These are phyloP conservation scores for Callyntrura sp. DNA, from an alignment of 2,888 invertebrate genomes.

Conservation along the genomic window DNA sequence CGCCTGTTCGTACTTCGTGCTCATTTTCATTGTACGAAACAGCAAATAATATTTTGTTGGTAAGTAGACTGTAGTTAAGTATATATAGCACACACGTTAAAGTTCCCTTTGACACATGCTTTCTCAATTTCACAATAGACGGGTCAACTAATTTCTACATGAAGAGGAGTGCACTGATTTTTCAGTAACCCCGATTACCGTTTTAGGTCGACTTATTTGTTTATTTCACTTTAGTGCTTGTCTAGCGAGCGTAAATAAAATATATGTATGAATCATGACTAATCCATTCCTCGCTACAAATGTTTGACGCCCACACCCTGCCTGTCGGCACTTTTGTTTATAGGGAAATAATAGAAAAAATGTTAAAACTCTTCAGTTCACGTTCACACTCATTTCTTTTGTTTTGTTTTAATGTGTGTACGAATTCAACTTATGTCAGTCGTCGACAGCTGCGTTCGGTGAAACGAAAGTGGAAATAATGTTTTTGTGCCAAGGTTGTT, in stretches of 20 bases:
- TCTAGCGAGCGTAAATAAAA: background rate
- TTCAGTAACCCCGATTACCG: no score
- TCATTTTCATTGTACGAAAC: background rate
- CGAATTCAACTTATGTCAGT: background rate
- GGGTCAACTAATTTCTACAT: background rate
- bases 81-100: background rate
- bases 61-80: background rate
- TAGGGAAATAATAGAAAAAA: background rate
- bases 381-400: background rate
- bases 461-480: background rate
- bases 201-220: no score
- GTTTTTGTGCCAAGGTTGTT: slow-evolving; percentile 56
- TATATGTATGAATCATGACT: background rate
- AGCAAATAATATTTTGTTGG: background rate
- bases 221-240: background rate
- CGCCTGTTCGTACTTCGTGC: background rate
- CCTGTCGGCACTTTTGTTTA: background rate
- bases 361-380: background rate
- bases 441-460: background rate
- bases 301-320: background rate
- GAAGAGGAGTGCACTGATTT: no score
- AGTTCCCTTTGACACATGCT: background rate
- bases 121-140: background rate
- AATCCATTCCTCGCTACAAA: background rate
- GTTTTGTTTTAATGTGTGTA: slow-evolving; percentile 20